A percentile compares a stretch with the other conserved stretches of the same genome.
phyloP scores from a whole-genome alignment of 2,113 vertebrate genomes.

The Brachyhypopomus occidentalis region DNA sequence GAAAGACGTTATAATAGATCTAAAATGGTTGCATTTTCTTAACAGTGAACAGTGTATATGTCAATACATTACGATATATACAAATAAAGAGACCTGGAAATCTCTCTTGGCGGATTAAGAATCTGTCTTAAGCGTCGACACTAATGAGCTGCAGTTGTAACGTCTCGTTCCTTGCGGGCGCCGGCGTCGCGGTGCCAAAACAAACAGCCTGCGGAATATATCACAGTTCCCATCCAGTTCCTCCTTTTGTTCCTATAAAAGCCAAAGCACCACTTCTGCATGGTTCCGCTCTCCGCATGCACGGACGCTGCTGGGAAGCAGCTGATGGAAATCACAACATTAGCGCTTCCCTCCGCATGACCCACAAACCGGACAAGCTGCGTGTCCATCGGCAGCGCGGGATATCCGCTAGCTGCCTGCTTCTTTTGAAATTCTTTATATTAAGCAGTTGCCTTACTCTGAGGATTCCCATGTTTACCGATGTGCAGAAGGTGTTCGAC shows the following conservation, averaged over 20 bases:
- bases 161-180: no score
- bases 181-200: no score
- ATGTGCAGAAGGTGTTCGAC: neutral
- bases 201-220: no score
- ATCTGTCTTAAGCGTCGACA: no score
- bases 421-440: constrained; percentile 27
- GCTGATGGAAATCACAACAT: constrained; percentile 27
- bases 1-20: no score
- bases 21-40: no score
- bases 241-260: neutral
- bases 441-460: constrained; percentile 6
- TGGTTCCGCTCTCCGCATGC: neutral
- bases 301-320: neutral
- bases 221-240: neutral
- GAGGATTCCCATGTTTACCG: constrained; percentile 24
- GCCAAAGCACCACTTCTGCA: neutral
- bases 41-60: no score
- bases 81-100: no score
- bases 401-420: constrained; percentile 25
- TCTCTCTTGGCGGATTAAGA: no score
- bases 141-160: no score
- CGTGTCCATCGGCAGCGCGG: neutral
- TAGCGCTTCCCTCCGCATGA: neutral
- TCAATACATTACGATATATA: no score
- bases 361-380: neutral